Evolutionary conservation across 2,797 vertebrate genomes (phyloP), one percentile per base, ranked within the genome.

Genomic region (Gobionotothen gibberifrons): DNA sequence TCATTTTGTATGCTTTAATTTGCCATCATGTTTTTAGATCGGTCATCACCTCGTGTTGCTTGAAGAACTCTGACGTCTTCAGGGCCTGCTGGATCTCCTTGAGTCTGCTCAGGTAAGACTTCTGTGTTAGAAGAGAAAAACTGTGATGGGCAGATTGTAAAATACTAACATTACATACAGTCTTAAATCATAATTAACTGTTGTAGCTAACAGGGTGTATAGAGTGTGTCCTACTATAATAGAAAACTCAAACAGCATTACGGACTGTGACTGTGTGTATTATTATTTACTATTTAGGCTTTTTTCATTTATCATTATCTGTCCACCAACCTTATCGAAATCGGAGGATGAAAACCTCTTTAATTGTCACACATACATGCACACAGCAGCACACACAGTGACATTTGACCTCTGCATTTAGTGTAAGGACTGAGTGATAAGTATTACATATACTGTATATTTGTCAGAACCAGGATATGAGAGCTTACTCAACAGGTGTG

Each of bases 51-150:
- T 99, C 98, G 3, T 99, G 98, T 70, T 73, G 93, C 81, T 92
- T 95, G 87, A 99, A 99, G 94, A 99, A 99, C 72, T 95, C 93
- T 0, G 98, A 99, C 74, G 82, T 93, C 76, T 95, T 94, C 79
- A 99, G 93, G 61, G 96, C 93, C 78, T 93, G 89, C 85, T 85
- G 95, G 89, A 99, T 97, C 86, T 97, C 95, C 70, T 88, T 92
- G 90, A 99, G 95, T 77, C 96, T 95, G 71, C 80, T 94, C 93
- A 97, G 92, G 91, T 99, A 99, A 79, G 95, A 95, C 87, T 90
- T 95, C 98, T 99, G 88, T 48, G 39, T 78, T 69, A 74, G 32
- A 69, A 43, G 47, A 69, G 63, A 60, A 62, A 56, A 70, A 54
- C 9, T 19, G 26, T 17, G 22, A 26, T 10, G 9, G 16, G 15